Conservation (phyloP, 2,797 vertebrate species). For the Myioborus melanocephalus region DNA sequence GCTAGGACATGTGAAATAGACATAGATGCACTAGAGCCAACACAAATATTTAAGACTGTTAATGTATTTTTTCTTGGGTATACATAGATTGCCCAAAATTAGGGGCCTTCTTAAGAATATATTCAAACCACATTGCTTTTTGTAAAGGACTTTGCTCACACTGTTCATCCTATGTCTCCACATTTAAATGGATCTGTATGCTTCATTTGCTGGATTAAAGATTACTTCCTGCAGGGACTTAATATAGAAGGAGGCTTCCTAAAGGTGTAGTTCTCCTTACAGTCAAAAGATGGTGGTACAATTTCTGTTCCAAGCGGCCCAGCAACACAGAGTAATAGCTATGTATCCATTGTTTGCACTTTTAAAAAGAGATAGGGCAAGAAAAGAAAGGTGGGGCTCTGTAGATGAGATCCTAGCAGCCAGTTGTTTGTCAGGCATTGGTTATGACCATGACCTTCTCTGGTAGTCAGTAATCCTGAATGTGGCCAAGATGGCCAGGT, state of each 20-base stretch:
- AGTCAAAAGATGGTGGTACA: constrained; percentile 54
- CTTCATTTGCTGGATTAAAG: not conserved
- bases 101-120: not conserved
- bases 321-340: not conserved
- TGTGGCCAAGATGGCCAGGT: not conserved
- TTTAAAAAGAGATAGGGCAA: not conserved
- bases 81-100: not conserved
- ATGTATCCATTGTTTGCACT: not conserved
- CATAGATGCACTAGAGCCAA: not conserved
- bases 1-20: not conserved
- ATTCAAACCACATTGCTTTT: not conserved
- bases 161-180: not conserved
- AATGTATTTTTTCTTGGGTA: not conserved
- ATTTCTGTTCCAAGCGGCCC: not conserved
- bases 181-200: not conserved
- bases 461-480: not conserved
- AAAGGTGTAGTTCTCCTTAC: constrained; percentile 40
- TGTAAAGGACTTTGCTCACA: not conserved
- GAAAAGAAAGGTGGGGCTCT: not conserved
- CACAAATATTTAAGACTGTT: not conserved
- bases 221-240: not conserved
- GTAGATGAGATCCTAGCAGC: not conserved
- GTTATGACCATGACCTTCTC: not conserved
- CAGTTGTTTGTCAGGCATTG: not conserved
- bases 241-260: not conserved